Evolutionary conservation across 2,113 vertebrate species (phyloP).

Genomic region (Tenebrosternarchus preto): DNA sequence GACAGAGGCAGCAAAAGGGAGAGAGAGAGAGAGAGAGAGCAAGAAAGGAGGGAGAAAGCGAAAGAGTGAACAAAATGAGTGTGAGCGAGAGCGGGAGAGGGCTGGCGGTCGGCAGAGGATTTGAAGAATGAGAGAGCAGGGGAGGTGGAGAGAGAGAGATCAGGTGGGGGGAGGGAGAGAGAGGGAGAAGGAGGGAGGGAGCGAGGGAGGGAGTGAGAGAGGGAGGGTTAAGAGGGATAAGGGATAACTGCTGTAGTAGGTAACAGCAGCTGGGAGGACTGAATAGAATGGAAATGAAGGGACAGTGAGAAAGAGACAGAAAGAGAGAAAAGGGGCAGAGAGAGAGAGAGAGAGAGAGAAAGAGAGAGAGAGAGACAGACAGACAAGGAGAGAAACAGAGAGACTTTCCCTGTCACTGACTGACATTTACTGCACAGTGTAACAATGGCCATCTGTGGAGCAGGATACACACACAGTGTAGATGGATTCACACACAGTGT

Average conservation of each 20-base stretch:
- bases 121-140: slow-evolving; percentile 62
- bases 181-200: slow-evolving; percentile 32
- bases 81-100: slow-evolving; percentile 19
- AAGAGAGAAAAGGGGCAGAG: slow-evolving; percentile 41
- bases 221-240: slow-evolving; percentile 69
- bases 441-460: slow-evolving; percentile 90
- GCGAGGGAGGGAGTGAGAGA: slow-evolving; percentile 62
- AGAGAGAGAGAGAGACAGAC: slow-evolving; percentile 35
- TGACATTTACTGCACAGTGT: slow-evolving; percentile 91
- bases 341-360: slow-evolving; percentile 43
- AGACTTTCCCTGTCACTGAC: slow-evolving; percentile 85
- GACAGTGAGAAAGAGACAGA: slow-evolving; percentile 25
- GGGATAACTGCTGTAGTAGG: slow-evolving; percentile 55
- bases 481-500: slow-evolving; percentile 73
- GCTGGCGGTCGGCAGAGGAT: slow-evolving; percentile 49
- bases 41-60: background rate
- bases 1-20: slow-evolving; percentile 15
- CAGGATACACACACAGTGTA: slow-evolving; percentile 74
- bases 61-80: slow-evolving; percentile 23
- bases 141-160: slow-evolving; percentile 31
- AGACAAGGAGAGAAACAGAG: slow-evolving; percentile 67
- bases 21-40: background rate
- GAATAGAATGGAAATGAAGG: slow-evolving; percentile 44
- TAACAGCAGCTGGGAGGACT: slow-evolving; percentile 51
- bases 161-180: slow-evolving; percentile 47